phyloP scores from a whole-genome alignment of 2,797 vertebrate species.

The Yasuhikotakia modesta region DNA sequence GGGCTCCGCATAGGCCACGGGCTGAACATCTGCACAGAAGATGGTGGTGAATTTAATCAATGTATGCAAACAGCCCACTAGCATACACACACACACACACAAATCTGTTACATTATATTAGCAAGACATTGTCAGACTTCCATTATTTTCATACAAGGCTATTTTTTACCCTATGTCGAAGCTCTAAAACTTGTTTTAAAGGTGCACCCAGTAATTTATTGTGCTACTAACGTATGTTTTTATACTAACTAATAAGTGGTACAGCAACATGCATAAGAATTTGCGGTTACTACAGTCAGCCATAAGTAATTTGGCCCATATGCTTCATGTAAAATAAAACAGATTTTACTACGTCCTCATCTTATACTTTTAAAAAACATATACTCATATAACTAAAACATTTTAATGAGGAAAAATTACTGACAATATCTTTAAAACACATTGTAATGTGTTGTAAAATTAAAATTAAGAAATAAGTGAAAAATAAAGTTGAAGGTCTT shows the following conservation, averaged over 20 bases:
- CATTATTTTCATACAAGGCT: neutral
- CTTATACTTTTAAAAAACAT: no score
- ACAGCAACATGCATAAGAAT: no score
- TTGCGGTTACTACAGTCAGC: no score
- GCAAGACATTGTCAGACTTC: neutral
- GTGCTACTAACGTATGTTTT: no score
- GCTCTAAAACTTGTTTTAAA: neutral
- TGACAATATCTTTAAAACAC: neutral
- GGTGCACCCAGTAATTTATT: no score
- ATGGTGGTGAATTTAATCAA: slow-evolving; percentile 31
- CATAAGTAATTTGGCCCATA: no score
- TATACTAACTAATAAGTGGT: no score
- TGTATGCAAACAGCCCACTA: slow-evolving; percentile 57
- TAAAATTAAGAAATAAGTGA: no score
- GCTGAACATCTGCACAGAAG: slow-evolving; percentile 88
- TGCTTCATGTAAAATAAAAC: no score
- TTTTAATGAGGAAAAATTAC: neutral
- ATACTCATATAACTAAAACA: neutral
- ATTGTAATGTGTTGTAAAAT: neutral
- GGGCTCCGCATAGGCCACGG: slow-evolving; percentile 94
- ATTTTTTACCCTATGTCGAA: neutral
- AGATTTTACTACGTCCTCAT: no score
- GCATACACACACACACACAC: neutral
- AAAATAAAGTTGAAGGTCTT: neutral
- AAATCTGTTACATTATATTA: neutral